Percentiles rank a stretch among this genome's conserved stretches.
phyloP scores from a whole-genome alignment of 1,140 invertebrate species.

The Ridgeia piscesae region DNA sequence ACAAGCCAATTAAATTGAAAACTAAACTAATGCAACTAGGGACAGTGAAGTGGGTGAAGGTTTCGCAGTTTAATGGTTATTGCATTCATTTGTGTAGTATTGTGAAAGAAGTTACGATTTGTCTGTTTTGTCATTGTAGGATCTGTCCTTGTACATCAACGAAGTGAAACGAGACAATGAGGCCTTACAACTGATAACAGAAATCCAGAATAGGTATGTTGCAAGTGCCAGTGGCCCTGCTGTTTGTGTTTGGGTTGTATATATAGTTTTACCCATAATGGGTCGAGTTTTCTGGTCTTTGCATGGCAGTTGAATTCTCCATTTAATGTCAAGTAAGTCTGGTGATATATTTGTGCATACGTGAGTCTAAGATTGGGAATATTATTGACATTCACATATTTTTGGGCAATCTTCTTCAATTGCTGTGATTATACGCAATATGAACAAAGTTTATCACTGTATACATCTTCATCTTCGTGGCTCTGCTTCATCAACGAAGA shows the following conservation, averaged over 20 bases:
- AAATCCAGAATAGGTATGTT: conserved; percentile 72
- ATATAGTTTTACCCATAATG: not conserved
- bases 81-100: not conserved
- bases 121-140: conserved; percentile 55
- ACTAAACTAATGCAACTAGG: no score
- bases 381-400: conserved; percentile 17
- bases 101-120: conserved; percentile 1
- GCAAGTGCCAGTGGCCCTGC: not conserved
- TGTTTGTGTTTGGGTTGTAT: not conserved
- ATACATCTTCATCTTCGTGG: no score
- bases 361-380: conserved; percentile 12
- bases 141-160: conserved; percentile 95
- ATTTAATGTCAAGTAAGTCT: no score
- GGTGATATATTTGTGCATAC: not conserved
- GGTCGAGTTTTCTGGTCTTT: no score
- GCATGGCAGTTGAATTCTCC: no score
- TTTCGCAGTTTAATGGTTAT: no score
- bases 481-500: no score
- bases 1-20: not conserved
- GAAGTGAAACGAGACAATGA: conserved; percentile 97
- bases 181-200: conserved; percentile 83
- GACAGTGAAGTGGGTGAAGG: no score
- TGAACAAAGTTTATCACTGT: no score
- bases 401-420: no score
- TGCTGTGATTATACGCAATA: no score